Evolutionary conservation across 2,888 invertebrate species (phyloP).

Genomic region (Heliconius cydno): DNA sequence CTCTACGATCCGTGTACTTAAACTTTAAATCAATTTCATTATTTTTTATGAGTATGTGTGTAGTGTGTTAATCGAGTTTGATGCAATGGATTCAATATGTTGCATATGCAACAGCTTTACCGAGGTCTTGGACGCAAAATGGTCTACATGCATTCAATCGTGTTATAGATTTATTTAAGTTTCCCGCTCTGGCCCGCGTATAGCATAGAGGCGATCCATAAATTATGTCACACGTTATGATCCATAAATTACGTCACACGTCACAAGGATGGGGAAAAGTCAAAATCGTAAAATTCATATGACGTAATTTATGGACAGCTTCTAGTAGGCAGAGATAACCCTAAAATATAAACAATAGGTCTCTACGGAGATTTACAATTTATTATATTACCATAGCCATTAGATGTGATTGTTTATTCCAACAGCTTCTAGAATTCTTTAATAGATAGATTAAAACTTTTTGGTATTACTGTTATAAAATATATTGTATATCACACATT

Average conservation of each 20-base stretch:
- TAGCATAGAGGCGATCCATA: no score
- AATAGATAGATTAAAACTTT: background rate
- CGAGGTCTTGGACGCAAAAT: background rate
- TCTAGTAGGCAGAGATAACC: no score
- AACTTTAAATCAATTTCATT: background rate
- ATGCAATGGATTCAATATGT: constrained; percentile 8
- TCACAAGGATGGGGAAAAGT: no score
- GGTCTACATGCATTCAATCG: background rate
- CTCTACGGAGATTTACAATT: no score
- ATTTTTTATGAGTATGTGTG: background rate
- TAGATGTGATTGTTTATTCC: background rate
- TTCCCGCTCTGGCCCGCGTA: background rate
- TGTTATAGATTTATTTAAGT: background rate
- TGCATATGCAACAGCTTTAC: constrained; percentile 35
- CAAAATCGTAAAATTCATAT: no score
- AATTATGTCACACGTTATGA: no score
- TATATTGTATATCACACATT: background rate
- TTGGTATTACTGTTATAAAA: background rate
- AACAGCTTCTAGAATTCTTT: background rate
- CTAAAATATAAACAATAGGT: no score
- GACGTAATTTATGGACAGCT: no score
- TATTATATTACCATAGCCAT: no score
- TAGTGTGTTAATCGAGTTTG: background rate
- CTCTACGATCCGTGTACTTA: background rate
- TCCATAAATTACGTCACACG: no score